Evolutionary conservation across 1,140 invertebrate species (phyloP).

Genomic region (Macrocentrus cingulum): DNA sequence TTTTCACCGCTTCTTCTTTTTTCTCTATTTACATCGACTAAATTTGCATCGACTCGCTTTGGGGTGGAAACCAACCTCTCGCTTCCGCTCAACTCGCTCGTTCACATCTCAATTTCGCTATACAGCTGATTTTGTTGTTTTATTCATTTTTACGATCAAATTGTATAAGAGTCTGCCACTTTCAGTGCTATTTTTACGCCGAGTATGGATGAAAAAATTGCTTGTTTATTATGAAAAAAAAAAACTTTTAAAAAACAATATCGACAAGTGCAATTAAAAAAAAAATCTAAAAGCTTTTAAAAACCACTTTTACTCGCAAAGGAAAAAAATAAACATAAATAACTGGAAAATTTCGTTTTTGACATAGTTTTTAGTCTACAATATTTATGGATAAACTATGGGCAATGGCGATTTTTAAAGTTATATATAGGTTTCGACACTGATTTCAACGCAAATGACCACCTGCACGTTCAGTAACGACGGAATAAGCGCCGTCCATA

Average conservation of each 20-base stretch:
- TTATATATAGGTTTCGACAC: not conserved
- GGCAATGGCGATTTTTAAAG: too few relatives aligned
- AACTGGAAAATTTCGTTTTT: too few relatives aligned
- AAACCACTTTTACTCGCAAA: too few relatives aligned
- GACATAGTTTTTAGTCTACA: too few relatives aligned
- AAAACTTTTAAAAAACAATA: too few relatives aligned
- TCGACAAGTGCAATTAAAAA: too few relatives aligned
- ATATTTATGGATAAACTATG: too few relatives aligned
- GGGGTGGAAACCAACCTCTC: not conserved
- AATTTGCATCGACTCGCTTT: conserved; percentile 12
- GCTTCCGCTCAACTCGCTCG: not conserved
- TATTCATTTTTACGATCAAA: not conserved
- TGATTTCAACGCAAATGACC: conserved; percentile 17
- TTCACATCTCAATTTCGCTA: not conserved
- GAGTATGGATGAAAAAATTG: conserved; percentile 2
- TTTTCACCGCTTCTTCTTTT: not conserved
- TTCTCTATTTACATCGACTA: conserved; percentile 9
- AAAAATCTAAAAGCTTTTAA: too few relatives aligned
- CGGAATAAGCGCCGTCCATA: conserved; percentile 32
- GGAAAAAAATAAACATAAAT: too few relatives aligned
- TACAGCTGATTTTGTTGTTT: not conserved
- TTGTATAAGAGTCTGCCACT: too few relatives aligned
- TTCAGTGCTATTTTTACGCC: not conserved
- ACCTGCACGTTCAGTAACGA: conserved; percentile 29
- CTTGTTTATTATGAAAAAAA: too few relatives aligned